These are phyloP conservation scores for Eulacestoma nigropectus DNA, from an alignment of 2,113 vertebrate genomes.

Conservation along the genomic window DNA sequence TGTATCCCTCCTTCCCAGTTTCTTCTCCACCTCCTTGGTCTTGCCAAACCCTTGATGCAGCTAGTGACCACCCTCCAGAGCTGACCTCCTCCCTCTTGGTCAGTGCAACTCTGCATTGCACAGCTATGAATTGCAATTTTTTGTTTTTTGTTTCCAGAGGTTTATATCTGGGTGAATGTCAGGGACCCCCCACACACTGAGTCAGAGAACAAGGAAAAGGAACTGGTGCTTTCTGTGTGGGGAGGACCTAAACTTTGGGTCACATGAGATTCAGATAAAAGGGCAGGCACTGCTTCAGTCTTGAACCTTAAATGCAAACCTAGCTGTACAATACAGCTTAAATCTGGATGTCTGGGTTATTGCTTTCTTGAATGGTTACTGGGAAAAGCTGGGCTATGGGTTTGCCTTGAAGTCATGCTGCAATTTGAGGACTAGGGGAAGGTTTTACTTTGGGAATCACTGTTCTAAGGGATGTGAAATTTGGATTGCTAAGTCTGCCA, in stretches of 20 bases:
- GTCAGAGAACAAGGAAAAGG: not conserved
- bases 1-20: not conserved
- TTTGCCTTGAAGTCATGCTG: not conserved
- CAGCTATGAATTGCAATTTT: not conserved
- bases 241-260: not conserved
- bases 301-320: not conserved
- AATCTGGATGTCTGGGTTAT: not conserved
- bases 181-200: not conserved
- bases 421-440: not conserved
- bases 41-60: not conserved
- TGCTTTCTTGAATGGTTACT: not conserved
- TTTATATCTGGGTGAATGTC: not conserved
- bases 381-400: not conserved
- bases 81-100: not conserved
- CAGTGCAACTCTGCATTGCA: not conserved
- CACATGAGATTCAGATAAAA: not conserved
- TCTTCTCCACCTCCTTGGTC: not conserved
- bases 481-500: not conserved
- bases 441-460: not conserved
- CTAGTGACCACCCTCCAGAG: rapidly evolving
- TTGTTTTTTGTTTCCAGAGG: not conserved
- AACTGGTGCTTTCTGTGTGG: not conserved
- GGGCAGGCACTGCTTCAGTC: not conserved
- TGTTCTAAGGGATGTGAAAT: not conserved
- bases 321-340: not conserved